These are phyloP conservation scores for Chloropsis cyanopogon DNA, from an alignment of 2,113 vertebrate species.

Conservation along the genomic window DNA sequence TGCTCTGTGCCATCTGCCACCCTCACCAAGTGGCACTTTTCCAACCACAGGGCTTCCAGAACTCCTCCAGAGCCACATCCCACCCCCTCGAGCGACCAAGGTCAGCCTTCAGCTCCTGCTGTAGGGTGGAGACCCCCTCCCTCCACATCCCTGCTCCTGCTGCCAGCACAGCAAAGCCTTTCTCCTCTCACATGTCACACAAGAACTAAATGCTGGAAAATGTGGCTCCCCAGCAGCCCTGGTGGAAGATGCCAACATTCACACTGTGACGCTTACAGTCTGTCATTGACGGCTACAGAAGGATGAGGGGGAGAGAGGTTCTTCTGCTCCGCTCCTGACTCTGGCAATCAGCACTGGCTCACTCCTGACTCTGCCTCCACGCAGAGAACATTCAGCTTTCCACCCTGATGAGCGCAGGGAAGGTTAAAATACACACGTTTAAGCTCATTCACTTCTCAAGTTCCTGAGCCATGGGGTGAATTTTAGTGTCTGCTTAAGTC, in stretches of 20 bases:
- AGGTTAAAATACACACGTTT: background rate
- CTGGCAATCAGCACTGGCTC: background rate
- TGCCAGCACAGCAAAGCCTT: background rate
- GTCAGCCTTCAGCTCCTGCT: background rate
- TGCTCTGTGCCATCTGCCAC: background rate
- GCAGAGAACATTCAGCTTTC: background rate
- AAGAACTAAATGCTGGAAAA: background rate
- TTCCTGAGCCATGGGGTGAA: background rate
- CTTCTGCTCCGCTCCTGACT: background rate
- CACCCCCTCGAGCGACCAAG: accelerated
- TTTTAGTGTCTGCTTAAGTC: background rate
- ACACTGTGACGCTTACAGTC: background rate
- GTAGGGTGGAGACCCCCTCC: background rate
- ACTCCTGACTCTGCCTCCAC: background rate
- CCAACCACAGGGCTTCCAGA: background rate
- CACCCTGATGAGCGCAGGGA: background rate
- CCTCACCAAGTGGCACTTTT: background rate
- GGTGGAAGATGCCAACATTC: background rate
- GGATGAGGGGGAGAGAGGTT: background rate
- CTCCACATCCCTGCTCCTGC: accelerated
- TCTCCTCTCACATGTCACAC: background rate
- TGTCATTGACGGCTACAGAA: background rate
- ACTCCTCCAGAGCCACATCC: background rate
- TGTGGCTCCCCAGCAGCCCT: background rate
- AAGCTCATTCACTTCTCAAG: background rate